Evolutionary conservation across 2,113 vertebrate genomes (phyloP).

Genomic region (Canis aureus): DNA sequence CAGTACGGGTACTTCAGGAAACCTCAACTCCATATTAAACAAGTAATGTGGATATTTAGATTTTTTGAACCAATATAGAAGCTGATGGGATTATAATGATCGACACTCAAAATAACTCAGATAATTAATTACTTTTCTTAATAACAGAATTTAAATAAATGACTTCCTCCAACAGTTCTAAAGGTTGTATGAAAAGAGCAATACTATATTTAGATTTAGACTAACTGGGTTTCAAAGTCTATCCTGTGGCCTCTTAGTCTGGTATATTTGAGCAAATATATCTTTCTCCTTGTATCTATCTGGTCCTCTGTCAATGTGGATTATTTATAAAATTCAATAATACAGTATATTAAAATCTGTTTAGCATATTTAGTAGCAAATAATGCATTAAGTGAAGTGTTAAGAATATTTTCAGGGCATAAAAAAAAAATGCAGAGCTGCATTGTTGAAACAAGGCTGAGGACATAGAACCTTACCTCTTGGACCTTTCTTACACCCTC

Average conservation of each 20-base stretch:
- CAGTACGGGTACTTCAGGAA: background rate
- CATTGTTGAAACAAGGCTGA: background rate
- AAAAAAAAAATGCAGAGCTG: background rate
- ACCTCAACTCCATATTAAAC: background rate
- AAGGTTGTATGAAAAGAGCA: background rate
- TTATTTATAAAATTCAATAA: background rate
- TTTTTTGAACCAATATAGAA: background rate
- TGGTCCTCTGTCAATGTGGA: background rate
- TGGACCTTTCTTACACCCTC: background rate
- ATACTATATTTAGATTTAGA: background rate
- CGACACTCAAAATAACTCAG: background rate
- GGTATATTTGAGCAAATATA: background rate
- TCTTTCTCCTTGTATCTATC: background rate
- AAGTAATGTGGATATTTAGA: background rate
- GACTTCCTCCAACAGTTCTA: background rate
- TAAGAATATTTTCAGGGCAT: background rate
- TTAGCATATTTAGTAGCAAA: background rate
- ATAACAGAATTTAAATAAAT: background rate
- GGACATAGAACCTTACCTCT: accelerated
- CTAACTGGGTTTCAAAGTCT: background rate
- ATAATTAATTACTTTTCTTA: background rate
- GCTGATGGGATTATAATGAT: background rate
- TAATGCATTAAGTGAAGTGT: background rate
- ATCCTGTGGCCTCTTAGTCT: background rate
- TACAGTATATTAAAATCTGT: background rate